Percentiles rank a stretch among this genome's conserved stretches.
These are phyloP conservation scores for Gallinago solitaria DNA, from an alignment of 2,797 vertebrate genomes.

Conservation along the genomic window DNA sequence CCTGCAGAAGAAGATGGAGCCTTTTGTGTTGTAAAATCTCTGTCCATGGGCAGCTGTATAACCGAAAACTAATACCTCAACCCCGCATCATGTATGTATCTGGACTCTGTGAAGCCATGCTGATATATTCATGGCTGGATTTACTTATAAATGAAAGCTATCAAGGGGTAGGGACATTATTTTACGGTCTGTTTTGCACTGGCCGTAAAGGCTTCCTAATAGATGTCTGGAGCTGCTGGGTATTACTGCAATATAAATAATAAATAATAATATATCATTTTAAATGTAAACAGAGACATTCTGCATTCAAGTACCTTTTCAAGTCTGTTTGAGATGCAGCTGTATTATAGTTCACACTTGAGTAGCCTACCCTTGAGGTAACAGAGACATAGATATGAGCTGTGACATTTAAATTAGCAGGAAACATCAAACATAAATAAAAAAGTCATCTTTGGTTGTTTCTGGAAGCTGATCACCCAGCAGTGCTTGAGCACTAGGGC, in stretches of 20 bases:
- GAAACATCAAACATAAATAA: slow-evolving; percentile 60
- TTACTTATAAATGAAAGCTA: slow-evolving; percentile 12
- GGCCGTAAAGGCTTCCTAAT: slow-evolving; percentile 19
- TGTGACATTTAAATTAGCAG: slow-evolving; percentile 58
- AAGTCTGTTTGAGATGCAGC: slow-evolving; percentile 20
- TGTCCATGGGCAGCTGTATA: not conserved
- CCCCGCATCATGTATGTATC: not conserved
- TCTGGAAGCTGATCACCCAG: slow-evolving; percentile 40
- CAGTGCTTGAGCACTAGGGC: not conserved
- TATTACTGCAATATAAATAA: slow-evolving; percentile 51
- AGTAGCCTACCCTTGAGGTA: slow-evolving; percentile 63
- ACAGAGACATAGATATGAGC: slow-evolving; percentile 50
- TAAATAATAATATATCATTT: slow-evolving; percentile 57
- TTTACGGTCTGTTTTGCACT: slow-evolving; percentile 14
- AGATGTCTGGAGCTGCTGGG: slow-evolving; percentile 6
- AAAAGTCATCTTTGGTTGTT: slow-evolving; percentile 27
- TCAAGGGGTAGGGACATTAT: not conserved
- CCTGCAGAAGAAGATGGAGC: not conserved
- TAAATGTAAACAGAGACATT: slow-evolving; percentile 53
- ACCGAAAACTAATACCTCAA: not conserved
- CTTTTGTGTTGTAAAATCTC: not conserved
- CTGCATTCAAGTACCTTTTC: not conserved
- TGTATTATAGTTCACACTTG: slow-evolving; percentile 52
- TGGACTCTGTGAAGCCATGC: not conserved
- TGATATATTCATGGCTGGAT: not conserved